Evolutionary conservation across 30 jellyfish, hydroid and myxozoan species (phyloP).

Genomic region (Cassiopea andromeda): DNA sequence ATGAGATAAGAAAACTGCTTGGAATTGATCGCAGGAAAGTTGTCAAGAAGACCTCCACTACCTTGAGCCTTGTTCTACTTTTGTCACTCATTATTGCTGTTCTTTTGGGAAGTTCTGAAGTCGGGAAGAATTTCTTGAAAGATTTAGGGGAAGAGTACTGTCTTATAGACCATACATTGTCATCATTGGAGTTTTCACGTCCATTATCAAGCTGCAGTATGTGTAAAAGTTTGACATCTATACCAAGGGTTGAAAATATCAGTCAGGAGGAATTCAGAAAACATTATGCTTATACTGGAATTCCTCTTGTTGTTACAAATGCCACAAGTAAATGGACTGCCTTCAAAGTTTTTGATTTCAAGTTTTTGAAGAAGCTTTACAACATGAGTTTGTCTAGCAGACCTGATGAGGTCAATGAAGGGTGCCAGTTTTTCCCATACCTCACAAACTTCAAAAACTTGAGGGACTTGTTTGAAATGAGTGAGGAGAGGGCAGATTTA

Average conservation of each 20-base stretch:
- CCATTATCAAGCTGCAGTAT: constrained; percentile 84
- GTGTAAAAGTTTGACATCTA: constrained; percentile 69
- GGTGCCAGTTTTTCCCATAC: constrained; percentile 94
- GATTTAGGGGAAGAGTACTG: constrained; percentile 54
- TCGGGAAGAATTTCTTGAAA: constrained; percentile 21
- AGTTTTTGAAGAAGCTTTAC: constrained; percentile 74
- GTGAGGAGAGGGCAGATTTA: constrained; percentile 76
- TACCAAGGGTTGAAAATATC: constrained; percentile 68
- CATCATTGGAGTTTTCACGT: constrained; percentile 74
- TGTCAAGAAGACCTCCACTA: background rate
- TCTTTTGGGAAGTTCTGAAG: background rate
- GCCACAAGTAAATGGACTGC: constrained; percentile 96
- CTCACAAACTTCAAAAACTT: constrained; percentile 78
- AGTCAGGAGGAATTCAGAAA: constrained; percentile 63
- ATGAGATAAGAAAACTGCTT: constrained; percentile 50
- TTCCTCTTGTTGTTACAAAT: constrained; percentile 86
- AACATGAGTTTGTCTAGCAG: constrained; percentile 27
- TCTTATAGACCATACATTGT: constrained; percentile 61
- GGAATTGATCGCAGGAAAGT: constrained; percentile 36
- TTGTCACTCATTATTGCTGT: constrained; percentile 20
- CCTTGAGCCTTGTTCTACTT: background rate
- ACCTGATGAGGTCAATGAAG: constrained; percentile 67
- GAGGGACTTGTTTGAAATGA: constrained; percentile 84
- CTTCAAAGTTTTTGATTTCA: constrained; percentile 68
- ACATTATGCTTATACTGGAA: constrained; percentile 91